phyloP scores from a whole-genome alignment of 2,797 vertebrate species.

The Sitta carolinensis region DNA sequence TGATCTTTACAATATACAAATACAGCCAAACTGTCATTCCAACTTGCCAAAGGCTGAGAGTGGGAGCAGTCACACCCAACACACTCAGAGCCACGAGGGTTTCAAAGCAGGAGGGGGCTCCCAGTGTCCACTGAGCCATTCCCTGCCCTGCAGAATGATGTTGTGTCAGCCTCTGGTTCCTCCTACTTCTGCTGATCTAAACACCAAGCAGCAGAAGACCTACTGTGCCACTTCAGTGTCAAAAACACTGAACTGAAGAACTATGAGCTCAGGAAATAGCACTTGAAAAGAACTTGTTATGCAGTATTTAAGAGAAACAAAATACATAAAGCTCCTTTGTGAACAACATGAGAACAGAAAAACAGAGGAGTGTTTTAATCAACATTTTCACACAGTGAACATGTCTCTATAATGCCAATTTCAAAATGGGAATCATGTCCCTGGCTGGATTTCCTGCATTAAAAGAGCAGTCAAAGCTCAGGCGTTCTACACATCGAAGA shows the following conservation, averaged over 20 bases:
- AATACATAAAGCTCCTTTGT: neutral
- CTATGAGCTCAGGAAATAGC: neutral
- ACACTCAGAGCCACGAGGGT: rapidly evolving
- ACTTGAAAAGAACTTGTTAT: neutral
- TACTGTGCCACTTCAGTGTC: neutral
- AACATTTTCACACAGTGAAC: neutral
- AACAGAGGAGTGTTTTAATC: neutral
- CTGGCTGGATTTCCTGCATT: neutral
- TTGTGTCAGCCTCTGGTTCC: neutral
- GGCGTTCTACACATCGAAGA: neutral
- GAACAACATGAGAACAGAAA: neutral
- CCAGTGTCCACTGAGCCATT: rapidly evolving
- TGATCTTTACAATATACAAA: neutral
- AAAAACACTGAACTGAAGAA: neutral
- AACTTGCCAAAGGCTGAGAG: neutral
- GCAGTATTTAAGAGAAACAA: neutral
- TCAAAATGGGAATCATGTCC: neutral
- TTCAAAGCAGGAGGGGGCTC: neutral
- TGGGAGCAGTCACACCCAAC: neutral
- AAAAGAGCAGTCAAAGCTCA: neutral
- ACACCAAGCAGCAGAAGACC: neutral
- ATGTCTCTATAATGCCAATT: neutral
- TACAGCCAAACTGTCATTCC: rapidly evolving
- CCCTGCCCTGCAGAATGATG: rapidly evolving
- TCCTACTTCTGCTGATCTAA: neutral